phyloP scores from a whole-genome alignment of 2,888 invertebrate species.

The Mythimna albipuncta region DNA sequence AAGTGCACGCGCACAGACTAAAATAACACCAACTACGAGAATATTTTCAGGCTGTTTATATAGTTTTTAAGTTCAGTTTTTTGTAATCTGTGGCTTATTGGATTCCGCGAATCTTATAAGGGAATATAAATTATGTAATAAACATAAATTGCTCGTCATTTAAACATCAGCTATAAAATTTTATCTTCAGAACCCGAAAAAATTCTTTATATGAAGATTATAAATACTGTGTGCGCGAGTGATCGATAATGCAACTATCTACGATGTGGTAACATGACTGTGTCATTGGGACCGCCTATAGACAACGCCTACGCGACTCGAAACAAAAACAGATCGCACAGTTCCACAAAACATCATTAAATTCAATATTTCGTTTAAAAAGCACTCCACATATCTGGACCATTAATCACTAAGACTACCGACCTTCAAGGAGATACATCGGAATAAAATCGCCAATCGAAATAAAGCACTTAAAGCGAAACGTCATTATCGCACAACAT shows the following conservation, averaged over 20 bases:
- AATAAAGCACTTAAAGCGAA: slow-evolving; percentile 91
- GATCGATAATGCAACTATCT: slow-evolving; percentile 78
- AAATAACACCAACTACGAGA: slow-evolving; percentile 59
- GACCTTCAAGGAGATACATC: slow-evolving; percentile 89
- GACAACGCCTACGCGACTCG: slow-evolving; percentile 77
- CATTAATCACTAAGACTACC: slow-evolving; percentile 91
- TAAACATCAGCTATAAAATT: slow-evolving; percentile 62
- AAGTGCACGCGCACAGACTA: slow-evolving; percentile 79
- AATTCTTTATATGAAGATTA: slow-evolving; percentile 60
- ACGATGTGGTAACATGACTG: slow-evolving; percentile 75
- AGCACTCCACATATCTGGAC: slow-evolving; percentile 89
- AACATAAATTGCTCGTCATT: slow-evolving; percentile 56
- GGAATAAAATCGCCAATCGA: slow-evolving; percentile 90
- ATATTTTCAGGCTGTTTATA: slow-evolving; percentile 49
- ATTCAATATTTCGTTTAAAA: slow-evolving; percentile 91
- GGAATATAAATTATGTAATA: slow-evolving; percentile 61
- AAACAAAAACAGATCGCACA: slow-evolving; percentile 82
- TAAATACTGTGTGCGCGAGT: slow-evolving; percentile 64
- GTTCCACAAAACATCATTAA: slow-evolving; percentile 89
- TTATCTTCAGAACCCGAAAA: slow-evolving; percentile 68
- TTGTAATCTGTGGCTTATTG: slow-evolving; percentile 43
- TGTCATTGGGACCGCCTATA: slow-evolving; percentile 79
- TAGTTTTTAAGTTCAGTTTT: slow-evolving; percentile 30
- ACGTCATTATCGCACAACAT: slow-evolving; percentile 91
- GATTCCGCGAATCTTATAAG: slow-evolving; percentile 45